Evolutionary conservation across 2,888 invertebrate genomes (phyloP), one percentile per base, ranked within the genome.

Genomic region (Schrankia costaestrigalis): DNA sequence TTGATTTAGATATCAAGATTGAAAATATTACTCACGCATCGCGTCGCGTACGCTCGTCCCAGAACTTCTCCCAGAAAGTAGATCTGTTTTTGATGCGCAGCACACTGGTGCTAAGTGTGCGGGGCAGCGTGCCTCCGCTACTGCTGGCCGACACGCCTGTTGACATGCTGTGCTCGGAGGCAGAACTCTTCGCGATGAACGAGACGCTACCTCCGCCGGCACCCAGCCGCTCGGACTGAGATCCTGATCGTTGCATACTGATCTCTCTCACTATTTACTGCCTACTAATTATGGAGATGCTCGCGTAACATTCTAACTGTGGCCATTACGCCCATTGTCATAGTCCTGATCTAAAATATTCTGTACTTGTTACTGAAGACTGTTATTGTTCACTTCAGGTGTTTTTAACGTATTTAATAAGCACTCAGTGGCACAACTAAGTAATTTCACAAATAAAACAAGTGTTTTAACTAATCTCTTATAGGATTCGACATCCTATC

Each of bases 21-120:
- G 25, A 13, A 18, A 38, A 40, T 33, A 32, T 31, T 56, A 92
- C 93, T 93, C 89, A 93, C 93, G 89, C 91, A 72, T 92, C 91
- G 53, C 92, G 86, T 50, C 90, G 90, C 41, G 90, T 90, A 56
- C 91, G 89, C 54, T 93, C 91, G 58, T 92, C 91, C 91, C 92
- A 93, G 81, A 94, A 94, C 78, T 95, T 94, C 69, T 95, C 94
- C 95, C 95, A 95, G 78, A 95, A 96, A 26, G 93, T 91, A 44
- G 93, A 92, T 59, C 94, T 89, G 73, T 93, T 91, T 66, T 94
- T 93, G 68, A 94, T 92, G 61, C 94, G 89, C 31, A 96, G 90
- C 21, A 93, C 94, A 58, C 94, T 94, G 44, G 95, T 95, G 74
- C 94, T 94, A 46, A 93, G 90, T 7, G 93, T 94, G 44, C 94